Base-by-base conservation (phyloP, 2,888 invertebrate genomes). In the Pachycephus smyrnensis region DNA sequence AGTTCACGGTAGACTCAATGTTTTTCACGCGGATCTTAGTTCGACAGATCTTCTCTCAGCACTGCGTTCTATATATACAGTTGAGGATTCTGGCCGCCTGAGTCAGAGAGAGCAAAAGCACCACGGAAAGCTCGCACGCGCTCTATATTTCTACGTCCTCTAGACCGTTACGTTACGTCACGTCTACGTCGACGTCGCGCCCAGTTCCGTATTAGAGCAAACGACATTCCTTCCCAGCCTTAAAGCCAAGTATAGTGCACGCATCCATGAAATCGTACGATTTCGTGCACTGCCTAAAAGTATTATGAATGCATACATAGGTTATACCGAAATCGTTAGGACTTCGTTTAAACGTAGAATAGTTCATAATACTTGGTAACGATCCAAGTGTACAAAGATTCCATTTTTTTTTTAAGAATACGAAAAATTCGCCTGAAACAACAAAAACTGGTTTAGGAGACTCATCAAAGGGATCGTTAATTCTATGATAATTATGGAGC, bases 241-340 rank as follows among this genome's bases (percentile, higher is more conserved):
- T 23, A 55, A 23, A 55, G 6, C 40, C 40, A 4, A 40, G 55
- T 55, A 55, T 23, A 55, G 55, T 80, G 82, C 82, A 79, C 82
- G 82, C 77, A n/a, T 69, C 79, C 76, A 74, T 75, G 73, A 79
- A 81, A 77, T 81, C 76, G 80, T 77, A 80, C 73, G 3, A 9
- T 55, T 6, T 55, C 55, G 9, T 55, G 9, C 55, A 9, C 23
- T 23, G 9, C 6, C 6, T 55, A 55, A 55, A 55, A 55, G 9
- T 55, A 23, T 55, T 55, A 55, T 23, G 55, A 55, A 23, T 23
- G 55, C 9, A 55, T 55, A 55, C 9, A 23, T 15, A 55, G 40
- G 40, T 1, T 40, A 40, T 15, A 40, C 40, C 4, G 40, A 15
- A 40, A 40, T 40, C 40, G 15, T 40, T 40, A 40, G 40, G 15